Evolutionary conservation across 92 coral and sea anemone species (phyloP).

Genomic region (Pocillopora grandis): DNA sequence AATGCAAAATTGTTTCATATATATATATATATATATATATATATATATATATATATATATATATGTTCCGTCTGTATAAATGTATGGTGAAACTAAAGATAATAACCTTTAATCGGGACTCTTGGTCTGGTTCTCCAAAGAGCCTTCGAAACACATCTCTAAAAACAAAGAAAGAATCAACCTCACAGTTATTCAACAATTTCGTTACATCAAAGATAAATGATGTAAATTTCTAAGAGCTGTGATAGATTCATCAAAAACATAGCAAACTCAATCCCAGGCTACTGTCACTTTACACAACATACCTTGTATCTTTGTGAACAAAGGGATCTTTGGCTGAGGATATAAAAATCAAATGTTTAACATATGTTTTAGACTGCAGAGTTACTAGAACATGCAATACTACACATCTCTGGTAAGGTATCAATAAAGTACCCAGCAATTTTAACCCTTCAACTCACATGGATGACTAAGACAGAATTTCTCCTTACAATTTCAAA

Average conservation of each 20-base stretch:
- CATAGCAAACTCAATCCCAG: neutral
- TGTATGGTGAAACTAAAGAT: neutral
- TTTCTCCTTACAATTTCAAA: too few relatives aligned
- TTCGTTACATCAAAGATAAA: neutral
- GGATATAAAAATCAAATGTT: neutral
- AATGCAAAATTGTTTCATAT: neutral
- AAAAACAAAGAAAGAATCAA: constrained; percentile 1
- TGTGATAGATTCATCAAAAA: neutral
- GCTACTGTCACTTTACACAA: neutral
- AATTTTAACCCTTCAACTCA: too few relatives aligned
- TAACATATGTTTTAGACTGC: too few relatives aligned
- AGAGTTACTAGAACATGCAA: too few relatives aligned
- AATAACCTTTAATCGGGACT: constrained; percentile 78
- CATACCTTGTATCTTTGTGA: constrained; percentile 87
- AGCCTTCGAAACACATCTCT: constrained; percentile 95
- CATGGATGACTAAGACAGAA: too few relatives aligned
- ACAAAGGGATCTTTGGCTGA: constrained; percentile 84
- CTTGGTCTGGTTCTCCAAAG: constrained; percentile 83
- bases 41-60: neutral
- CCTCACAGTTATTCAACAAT: neutral
- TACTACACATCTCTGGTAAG: too few relatives aligned
- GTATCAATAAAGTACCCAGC: too few relatives aligned
- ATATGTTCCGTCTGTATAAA: neutral
- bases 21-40: neutral
- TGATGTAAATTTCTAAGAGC: neutral